Conservation (phyloP, 2,888 invertebrate genomes). For the Nemoura dubitans region DNA sequence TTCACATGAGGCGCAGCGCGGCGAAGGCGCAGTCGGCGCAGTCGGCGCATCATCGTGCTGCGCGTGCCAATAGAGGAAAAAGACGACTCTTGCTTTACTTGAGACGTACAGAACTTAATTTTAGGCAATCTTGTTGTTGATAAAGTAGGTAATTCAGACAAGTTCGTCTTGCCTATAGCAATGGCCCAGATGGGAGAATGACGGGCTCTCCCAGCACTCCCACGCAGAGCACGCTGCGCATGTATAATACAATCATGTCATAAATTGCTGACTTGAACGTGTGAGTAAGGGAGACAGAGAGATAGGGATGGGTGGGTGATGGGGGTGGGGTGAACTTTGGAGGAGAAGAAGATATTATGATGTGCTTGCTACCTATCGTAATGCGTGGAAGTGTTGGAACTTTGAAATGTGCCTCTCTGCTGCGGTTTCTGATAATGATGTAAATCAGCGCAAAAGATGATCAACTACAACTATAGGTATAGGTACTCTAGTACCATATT, state of each 20-base stretch:
- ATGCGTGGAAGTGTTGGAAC: not conserved
- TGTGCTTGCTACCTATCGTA: not conserved
- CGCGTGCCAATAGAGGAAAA: too few species aligned
- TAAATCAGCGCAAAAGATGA: not conserved
- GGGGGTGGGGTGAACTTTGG: not conserved
- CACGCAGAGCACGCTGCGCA: not conserved
- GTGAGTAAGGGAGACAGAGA: not conserved
- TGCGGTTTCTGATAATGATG: not conserved
- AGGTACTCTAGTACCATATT: too few species aligned
- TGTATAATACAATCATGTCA: not conserved
- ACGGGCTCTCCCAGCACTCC: not conserved
- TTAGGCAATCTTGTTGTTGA: not conserved
- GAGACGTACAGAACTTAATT: not conserved
- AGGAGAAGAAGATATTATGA: not conserved
- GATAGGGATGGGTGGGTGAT: not conserved
- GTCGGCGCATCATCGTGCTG: not conserved
- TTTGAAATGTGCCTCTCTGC: not conserved
- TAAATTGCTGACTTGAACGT: not conserved
- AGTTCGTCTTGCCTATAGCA: too few species aligned
- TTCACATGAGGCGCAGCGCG: not conserved
- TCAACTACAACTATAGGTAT: not conserved
- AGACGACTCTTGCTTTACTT: not conserved
- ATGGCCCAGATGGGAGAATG: too few species aligned
- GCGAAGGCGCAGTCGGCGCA: too few species aligned
- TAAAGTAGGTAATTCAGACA: not conserved